Percentiles rank a stretch among this genome's conserved stretches.
Conservation (phyloP, 2,797 vertebrate species). For the Silurus aristotelis region DNA sequence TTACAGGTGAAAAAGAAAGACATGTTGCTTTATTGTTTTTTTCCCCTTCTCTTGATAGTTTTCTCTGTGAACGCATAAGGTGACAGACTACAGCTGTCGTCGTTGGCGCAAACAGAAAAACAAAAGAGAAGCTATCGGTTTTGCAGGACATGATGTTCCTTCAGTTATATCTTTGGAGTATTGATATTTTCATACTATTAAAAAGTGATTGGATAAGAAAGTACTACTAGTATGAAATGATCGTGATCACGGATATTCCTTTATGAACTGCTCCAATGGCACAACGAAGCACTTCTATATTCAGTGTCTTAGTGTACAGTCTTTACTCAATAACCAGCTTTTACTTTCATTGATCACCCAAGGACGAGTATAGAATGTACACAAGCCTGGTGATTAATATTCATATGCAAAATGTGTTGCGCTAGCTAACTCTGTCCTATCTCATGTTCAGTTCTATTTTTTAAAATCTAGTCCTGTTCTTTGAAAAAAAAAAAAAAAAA, state of each 20-base stretch:
- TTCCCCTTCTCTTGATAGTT: neutral
- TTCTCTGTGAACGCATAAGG: constrained; percentile 4
- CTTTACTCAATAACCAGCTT: constrained; percentile 29
- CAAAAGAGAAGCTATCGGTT: constrained; percentile 7
- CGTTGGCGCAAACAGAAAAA: neutral
- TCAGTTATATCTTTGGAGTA: constrained; percentile 21
- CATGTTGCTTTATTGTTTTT: constrained; percentile 6
- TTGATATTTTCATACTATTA: constrained; percentile 50
- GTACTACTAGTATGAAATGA: neutral
- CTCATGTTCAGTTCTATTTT: constrained; percentile 45
- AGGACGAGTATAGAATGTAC: constrained; percentile 31
- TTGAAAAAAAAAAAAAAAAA: constrained; percentile 31
- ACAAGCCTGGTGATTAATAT: constrained; percentile 17
- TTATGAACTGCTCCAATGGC: constrained; percentile 38
- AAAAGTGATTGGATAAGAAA: constrained; percentile 12
- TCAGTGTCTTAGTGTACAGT: neutral
- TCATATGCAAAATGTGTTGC: constrained; percentile 43
- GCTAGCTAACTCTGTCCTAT: constrained; percentile 40
- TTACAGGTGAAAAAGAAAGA: constrained; percentile 47
- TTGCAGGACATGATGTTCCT: neutral
- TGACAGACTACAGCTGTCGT: neutral
- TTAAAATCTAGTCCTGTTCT: constrained; percentile 35
- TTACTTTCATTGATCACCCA: constrained; percentile 18
- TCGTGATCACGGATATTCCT: constrained; percentile 27
- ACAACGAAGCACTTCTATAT: constrained; percentile 33